phyloP scores from a whole-genome alignment of 2,888 invertebrate species.

The Pherbina coryleti region DNA sequence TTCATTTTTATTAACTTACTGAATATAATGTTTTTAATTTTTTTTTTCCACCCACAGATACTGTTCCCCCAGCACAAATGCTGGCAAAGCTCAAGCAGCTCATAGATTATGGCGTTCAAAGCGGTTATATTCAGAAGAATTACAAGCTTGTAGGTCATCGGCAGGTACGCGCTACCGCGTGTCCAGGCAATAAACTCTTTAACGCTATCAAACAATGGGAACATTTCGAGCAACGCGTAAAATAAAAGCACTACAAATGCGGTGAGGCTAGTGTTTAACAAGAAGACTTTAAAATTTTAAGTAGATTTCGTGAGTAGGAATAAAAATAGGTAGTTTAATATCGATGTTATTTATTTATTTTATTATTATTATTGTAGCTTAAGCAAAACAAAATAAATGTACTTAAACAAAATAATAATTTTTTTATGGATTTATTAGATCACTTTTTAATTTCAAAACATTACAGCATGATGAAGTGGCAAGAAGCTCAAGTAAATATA shows the following conservation, averaged over 20 bases:
- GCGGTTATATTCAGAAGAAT: slow-evolving; percentile 71
- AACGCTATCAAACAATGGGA: slow-evolving; percentile 74
- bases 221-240: slow-evolving; percentile 60
- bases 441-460: too few relatives aligned
- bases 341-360: too few relatives aligned
- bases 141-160: slow-evolving; percentile 74
- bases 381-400: too few relatives aligned
- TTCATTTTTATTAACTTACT: slow-evolving; percentile 13
- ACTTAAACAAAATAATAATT: too few relatives aligned
- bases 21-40: background rate
- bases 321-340: too few relatives aligned
- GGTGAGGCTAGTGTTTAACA: too few relatives aligned
- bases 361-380: too few relatives aligned
- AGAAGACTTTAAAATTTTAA: too few relatives aligned
- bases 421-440: too few relatives aligned
- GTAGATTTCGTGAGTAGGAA: too few relatives aligned
- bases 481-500: too few relatives aligned
- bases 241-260: background rate
- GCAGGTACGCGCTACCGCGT: slow-evolving; percentile 73
- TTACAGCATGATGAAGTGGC: too few relatives aligned
- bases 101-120: slow-evolving; percentile 73
- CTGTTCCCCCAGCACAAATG: slow-evolving; percentile 72
- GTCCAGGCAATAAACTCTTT: slow-evolving; percentile 74
- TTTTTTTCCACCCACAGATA: slow-evolving; percentile 43
- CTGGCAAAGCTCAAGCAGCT: slow-evolving; percentile 71